Evolutionary conservation across 2,888 invertebrate species (phyloP).

Genomic region (Euzophera pinguis): DNA sequence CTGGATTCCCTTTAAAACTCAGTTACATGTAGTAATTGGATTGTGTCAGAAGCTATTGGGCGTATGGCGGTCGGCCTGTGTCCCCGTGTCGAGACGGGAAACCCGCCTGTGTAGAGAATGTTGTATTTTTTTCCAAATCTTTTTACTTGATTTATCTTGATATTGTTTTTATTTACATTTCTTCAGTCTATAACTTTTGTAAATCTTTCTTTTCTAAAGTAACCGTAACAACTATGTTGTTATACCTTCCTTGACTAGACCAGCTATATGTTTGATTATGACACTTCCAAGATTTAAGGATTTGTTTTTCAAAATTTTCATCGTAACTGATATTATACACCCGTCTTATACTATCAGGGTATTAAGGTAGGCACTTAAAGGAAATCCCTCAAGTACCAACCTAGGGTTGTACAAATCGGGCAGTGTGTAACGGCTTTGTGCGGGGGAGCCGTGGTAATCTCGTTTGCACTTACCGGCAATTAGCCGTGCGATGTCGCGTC

Average conservation of each 20-base stretch:
- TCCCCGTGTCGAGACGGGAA: slow-evolving; percentile 5
- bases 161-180: too few relatives aligned
- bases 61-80: slow-evolving; percentile 22
- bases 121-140: too few relatives aligned
- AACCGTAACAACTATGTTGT: too few relatives aligned
- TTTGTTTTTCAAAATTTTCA: too few relatives aligned
- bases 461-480: slow-evolving; percentile 62
- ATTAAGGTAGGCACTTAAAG: slow-evolving; percentile 11
- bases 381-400: slow-evolving; percentile 14
- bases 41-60: slow-evolving; percentile 48
- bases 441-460: slow-evolving; percentile 37
- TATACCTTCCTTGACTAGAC: too few relatives aligned
- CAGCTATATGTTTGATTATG: too few relatives aligned
- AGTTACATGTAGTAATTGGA: slow-evolving; percentile 48
- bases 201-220: too few relatives aligned
- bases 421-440: slow-evolving; percentile 17
- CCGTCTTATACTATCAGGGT: slow-evolving; percentile 1
- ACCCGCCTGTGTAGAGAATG: background rate
- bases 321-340: background rate
- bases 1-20: slow-evolving; percentile 36
- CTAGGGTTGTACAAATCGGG: slow-evolving; percentile 14
- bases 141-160: too few relatives aligned
- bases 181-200: too few relatives aligned
- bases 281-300: too few relatives aligned
- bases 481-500: slow-evolving; percentile 37